Conservation (phyloP, 2,888 invertebrate species). For the Hydraecia micacea region DNA sequence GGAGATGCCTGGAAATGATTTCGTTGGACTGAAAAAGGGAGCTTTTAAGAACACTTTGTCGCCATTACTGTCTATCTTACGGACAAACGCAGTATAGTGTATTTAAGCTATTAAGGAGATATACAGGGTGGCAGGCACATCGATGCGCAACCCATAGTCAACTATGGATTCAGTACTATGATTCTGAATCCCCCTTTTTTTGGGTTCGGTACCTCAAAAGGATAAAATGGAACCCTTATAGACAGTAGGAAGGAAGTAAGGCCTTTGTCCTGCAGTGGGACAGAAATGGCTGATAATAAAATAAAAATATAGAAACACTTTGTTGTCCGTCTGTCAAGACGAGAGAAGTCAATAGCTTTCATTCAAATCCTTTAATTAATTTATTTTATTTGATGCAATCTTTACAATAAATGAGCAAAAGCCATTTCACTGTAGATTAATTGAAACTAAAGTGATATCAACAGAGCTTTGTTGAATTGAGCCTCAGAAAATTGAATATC, state of each 20-base stretch:
- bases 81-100: background rate
- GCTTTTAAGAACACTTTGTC: slow-evolving; percentile 13
- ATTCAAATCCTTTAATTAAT: background rate
- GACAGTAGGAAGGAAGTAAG: no score
- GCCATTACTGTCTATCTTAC: slow-evolving; percentile 8
- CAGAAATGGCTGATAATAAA: no score
- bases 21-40: slow-evolving; percentile 17
- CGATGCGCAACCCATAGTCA: no score
- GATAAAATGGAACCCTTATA: no score
- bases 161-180: no score
- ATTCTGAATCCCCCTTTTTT: no score
- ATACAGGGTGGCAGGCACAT: no score
- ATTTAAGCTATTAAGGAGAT: background rate
- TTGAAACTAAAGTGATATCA: slow-evolving; percentile 1
- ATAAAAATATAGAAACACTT: no score
- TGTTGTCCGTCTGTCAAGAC: no score
- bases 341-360: background rate
- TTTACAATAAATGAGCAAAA: background rate
- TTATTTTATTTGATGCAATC: background rate
- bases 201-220: no score
- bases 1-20: slow-evolving; percentile 19
- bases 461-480: background rate
- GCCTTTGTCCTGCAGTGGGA: no score
- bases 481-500: slow-evolving; percentile 11
- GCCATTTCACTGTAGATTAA: background rate